Percentiles rank a stretch among this genome's conserved stretches.
These are phyloP conservation scores for Lepeophtheirus salmonis DNA, from an alignment of 1,140 invertebrate species.

Conservation along the genomic window DNA sequence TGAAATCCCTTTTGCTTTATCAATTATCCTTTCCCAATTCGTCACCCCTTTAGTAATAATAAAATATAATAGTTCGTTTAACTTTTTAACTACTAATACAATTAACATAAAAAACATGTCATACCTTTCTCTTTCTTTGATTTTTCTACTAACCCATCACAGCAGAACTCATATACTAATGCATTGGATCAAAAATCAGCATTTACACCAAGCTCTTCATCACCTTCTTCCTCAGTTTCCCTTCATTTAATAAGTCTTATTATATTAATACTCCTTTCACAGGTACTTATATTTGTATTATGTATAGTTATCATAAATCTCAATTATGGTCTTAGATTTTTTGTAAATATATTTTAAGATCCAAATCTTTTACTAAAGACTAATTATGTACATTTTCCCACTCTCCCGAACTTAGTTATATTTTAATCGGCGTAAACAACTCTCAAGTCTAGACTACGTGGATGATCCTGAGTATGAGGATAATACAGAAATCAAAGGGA, in stretches of 20 bases:
- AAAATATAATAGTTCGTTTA: background rate
- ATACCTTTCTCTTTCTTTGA: background rate
- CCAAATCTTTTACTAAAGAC: background rate
- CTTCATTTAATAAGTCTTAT: constrained; percentile 24
- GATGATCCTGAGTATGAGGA: background rate
- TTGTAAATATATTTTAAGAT: too few relatives aligned
- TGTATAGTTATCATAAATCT: too few relatives aligned
- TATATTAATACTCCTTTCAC: background rate
- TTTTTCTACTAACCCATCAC: background rate
- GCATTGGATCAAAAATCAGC: background rate
- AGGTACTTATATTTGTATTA: too few relatives aligned
- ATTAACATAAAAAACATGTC: background rate
- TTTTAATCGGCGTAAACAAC: too few relatives aligned
- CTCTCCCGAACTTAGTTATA: background rate
- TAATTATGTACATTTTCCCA: background rate
- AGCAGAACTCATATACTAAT: background rate
- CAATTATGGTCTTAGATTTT: too few relatives aligned
- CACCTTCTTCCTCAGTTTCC: constrained; percentile 18
- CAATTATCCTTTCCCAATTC: too few relatives aligned
- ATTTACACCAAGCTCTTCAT: background rate
- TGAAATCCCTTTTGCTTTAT: too few relatives aligned
- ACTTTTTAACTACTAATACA: background rate
- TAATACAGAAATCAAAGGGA: background rate
- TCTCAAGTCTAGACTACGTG: background rate
- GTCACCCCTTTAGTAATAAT: too few relatives aligned